Conservation (phyloP, 2,888 invertebrate genomes). For the Craniophora ligustri region DNA sequence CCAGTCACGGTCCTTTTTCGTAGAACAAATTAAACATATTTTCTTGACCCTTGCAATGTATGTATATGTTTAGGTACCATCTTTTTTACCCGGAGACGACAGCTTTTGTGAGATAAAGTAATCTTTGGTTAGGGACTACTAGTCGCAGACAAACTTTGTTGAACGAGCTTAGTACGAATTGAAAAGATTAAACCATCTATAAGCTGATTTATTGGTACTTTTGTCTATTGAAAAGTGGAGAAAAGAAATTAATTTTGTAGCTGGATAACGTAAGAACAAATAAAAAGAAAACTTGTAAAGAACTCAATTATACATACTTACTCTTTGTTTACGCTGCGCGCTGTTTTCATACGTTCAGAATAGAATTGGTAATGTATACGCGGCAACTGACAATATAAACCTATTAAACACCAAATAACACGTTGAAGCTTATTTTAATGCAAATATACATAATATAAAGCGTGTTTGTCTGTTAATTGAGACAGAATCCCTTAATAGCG, state of each 20-base stretch:
- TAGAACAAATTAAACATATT: conserved; percentile 46
- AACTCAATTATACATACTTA: too few species aligned
- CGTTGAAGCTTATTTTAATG: conserved; percentile 32
- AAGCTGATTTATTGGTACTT: not conserved
- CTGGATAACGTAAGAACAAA: too few species aligned
- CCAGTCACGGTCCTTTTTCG: conserved; percentile 38
- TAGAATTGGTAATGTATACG: not conserved
- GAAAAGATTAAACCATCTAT: not conserved
- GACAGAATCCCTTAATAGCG: conserved; percentile 60
- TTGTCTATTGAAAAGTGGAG: not conserved
- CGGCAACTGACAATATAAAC: conserved; percentile 9
- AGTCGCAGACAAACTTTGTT: too few species aligned
- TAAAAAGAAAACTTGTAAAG: too few species aligned
- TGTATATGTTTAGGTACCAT: not conserved
- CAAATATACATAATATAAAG: conserved; percentile 49
- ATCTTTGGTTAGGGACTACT: not conserved
- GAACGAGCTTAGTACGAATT: too few species aligned
- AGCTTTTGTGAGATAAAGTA: not conserved
- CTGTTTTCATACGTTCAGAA: not conserved
- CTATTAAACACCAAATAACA: conserved; percentile 24
- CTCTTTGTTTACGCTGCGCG: too few species aligned
- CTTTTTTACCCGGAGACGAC: not conserved
- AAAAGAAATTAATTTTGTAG: not conserved
- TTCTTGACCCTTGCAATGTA: not conserved
- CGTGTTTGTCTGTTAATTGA: conserved; percentile 65